These are phyloP conservation scores for Malurus alboscapulatus DNA, from an alignment of 2,113 vertebrate species.

Conservation along the genomic window DNA sequence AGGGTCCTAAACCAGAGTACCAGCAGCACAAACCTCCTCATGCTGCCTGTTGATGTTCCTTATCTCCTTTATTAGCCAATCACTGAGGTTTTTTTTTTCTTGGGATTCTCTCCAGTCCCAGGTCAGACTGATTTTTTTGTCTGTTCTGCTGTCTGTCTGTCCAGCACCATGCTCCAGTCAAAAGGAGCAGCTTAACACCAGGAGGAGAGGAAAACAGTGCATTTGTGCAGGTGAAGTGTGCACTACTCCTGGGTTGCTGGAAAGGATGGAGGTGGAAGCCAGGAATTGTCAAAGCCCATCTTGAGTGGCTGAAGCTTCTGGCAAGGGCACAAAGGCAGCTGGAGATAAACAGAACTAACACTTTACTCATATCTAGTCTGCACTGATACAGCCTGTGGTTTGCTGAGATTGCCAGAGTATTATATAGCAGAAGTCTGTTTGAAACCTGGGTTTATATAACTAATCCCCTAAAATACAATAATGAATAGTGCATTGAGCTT, in stretches of 20 bases:
- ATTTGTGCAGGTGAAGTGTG: background rate
- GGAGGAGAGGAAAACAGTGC: background rate
- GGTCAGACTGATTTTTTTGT: background rate
- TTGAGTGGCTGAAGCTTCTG: background rate
- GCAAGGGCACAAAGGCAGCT: background rate
- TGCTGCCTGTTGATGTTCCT: accelerated
- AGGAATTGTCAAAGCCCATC: background rate
- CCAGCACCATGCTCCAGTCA: background rate
- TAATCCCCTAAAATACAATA: constrained; percentile 59
- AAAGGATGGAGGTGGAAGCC: background rate
- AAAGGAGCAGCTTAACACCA: background rate
- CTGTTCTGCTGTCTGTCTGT: background rate
- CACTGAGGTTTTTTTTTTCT: background rate
- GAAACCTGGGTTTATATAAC: constrained; percentile 59
- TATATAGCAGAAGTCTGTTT: constrained; percentile 32
- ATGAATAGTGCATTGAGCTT: constrained; percentile 64
- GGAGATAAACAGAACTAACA: background rate
- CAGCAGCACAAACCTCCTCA: background rate
- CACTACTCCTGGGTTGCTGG: background rate
- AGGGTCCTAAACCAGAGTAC: background rate
- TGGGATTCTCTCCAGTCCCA: background rate
- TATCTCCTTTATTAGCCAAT: background rate
- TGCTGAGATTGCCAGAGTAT: background rate
- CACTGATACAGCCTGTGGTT: background rate
- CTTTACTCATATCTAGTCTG: background rate